Evolutionary conservation across 2,888 invertebrate genomes (phyloP).

Genomic region (Athripsodes cinereus): DNA sequence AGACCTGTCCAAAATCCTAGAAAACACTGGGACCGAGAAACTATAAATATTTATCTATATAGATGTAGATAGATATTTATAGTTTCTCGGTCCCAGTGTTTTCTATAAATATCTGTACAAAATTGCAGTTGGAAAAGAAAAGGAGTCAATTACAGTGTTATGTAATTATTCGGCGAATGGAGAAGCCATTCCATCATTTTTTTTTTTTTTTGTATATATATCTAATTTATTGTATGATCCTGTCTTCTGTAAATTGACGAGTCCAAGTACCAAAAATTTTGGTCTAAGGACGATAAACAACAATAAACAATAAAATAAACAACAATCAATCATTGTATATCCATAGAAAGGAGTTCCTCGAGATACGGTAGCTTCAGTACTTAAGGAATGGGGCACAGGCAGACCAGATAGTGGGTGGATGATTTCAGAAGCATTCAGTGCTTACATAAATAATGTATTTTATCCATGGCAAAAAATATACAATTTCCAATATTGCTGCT

Average conservation of each 20-base stretch:
- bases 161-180: too few relatives aligned
- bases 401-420: conserved; percentile 30
- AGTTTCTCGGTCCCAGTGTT: conserved; percentile 28
- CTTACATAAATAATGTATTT: conserved; percentile 13
- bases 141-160: too few relatives aligned
- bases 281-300: too few relatives aligned
- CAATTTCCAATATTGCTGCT: too few relatives aligned
- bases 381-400: conserved; percentile 28
- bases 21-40: conserved; percentile 25
- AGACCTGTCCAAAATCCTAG: conserved; percentile 26
- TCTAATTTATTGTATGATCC: too few relatives aligned
- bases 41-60: conserved; percentile 27
- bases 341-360: conserved; percentile 29
- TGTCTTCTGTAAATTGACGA: too few relatives aligned
- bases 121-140: too few relatives aligned
- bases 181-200: conserved; percentile 25
- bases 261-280: too few relatives aligned
- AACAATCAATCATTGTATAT: conserved; percentile 29
- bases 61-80: conserved; percentile 19
- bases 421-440: conserved; percentile 29
- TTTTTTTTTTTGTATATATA: too few relatives aligned
- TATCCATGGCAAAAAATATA: too few relatives aligned
- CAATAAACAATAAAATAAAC: too few relatives aligned
- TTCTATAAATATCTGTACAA: conserved; percentile 14
- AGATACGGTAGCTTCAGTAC: conserved; percentile 26